Conservation (phyloP, 2,113 vertebrate genomes). For the Sialia sialis region DNA sequence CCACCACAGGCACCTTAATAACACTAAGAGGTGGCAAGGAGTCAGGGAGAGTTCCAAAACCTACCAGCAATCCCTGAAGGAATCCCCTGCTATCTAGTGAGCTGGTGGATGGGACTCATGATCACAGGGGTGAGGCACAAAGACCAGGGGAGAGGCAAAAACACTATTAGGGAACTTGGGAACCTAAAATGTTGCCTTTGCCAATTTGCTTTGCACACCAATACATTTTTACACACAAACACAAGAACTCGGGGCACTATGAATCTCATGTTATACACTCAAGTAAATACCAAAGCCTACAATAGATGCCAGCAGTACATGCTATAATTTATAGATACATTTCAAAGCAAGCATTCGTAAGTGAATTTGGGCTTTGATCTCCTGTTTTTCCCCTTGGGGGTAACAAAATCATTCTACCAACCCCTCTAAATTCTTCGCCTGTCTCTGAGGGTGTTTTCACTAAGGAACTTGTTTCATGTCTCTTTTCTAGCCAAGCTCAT, state of each 20-base stretch:
- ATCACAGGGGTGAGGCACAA: not conserved
- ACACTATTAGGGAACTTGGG: not conserved
- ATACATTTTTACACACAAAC: not conserved
- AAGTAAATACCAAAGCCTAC: slow-evolving; percentile 49
- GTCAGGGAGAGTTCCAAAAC: not conserved
- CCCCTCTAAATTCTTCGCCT: slow-evolving; percentile 38
- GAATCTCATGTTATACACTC: not conserved
- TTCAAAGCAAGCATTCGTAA: slow-evolving; percentile 61
- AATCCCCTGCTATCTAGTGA: not conserved
- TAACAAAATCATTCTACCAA: slow-evolving; percentile 57
- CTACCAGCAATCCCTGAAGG: not conserved
- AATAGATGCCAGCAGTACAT: slow-evolving; percentile 42
- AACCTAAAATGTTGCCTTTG: not conserved
- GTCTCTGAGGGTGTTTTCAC: slow-evolving; percentile 42
- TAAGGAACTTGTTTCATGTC: slow-evolving; percentile 48
- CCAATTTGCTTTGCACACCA: not conserved
- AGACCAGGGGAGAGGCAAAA: not conserved
- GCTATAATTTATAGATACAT: slow-evolving; percentile 61
- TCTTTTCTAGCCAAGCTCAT: slow-evolving; percentile 61
- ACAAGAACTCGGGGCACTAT: not conserved
- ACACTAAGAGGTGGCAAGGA: not conserved
- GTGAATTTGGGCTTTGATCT: slow-evolving; percentile 63
- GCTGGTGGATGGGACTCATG: not conserved
- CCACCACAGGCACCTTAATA: not conserved
- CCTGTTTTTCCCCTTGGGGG: slow-evolving; percentile 49